phyloP scores from a whole-genome alignment of 30 jellyfish, hydroid and myxozoan species.

The Hydractinia echinata region DNA sequence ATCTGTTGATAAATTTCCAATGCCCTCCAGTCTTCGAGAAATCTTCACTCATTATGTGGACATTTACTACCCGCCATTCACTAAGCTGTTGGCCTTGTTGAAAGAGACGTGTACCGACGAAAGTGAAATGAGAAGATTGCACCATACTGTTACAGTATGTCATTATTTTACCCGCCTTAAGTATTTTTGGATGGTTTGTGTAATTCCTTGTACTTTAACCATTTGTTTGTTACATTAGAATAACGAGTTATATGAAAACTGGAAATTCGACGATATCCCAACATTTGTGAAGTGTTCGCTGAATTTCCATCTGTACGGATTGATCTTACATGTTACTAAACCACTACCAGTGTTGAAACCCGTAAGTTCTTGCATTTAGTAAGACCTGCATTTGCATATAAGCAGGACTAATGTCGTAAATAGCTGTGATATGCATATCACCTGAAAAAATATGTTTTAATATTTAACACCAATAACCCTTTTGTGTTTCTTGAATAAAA shows the following conservation, averaged over 20 bases:
- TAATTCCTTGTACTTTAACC: background rate
- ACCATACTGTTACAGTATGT: constrained; percentile 59
- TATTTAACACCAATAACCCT: too few relatives aligned
- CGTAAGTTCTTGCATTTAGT: constrained; percentile 14
- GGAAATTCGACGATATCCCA: constrained; percentile 71
- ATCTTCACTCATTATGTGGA: constrained; percentile 63
- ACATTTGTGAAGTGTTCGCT: constrained; percentile 58
- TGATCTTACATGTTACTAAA: constrained; percentile 50
- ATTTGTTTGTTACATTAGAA: constrained; percentile 29
- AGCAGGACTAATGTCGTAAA: too few relatives aligned
- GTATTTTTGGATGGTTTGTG: too few relatives aligned
- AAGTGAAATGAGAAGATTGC: constrained; percentile 39
- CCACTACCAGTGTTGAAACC: constrained; percentile 80
- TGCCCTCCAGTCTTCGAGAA: constrained; percentile 56
- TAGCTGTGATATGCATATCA: too few relatives aligned
- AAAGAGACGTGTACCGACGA: constrained; percentile 54
- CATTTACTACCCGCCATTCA: constrained; percentile 79
- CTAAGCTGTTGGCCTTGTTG: constrained; percentile 51
- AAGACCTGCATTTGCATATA: too few relatives aligned
- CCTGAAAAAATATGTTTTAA: too few relatives aligned
- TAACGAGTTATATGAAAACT: constrained; percentile 64
- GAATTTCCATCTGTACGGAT: constrained; percentile 66
- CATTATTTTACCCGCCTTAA: too few relatives aligned
- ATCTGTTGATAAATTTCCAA: constrained; percentile 55
- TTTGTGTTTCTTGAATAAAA: too few relatives aligned